Evolutionary conservation across 2,888 invertebrate genomes (phyloP).

Genomic region (Seladonia tumulorum): DNA sequence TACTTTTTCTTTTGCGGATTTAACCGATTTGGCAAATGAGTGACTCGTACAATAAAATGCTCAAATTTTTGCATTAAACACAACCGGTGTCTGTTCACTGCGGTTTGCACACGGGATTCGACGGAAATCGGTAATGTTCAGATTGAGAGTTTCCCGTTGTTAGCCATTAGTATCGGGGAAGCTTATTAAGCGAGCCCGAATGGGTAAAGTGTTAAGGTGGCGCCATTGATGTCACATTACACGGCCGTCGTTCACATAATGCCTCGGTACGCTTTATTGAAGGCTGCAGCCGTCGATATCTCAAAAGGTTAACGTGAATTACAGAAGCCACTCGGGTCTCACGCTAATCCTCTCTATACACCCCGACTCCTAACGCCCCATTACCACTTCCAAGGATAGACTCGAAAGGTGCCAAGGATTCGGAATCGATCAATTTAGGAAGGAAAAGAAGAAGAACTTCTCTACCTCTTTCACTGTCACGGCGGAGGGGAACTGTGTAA

Average conservation of each 20-base stretch:
- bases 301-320: conserved; percentile 62
- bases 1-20: no score
- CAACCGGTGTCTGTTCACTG: not conserved
- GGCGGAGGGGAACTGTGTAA: conserved; percentile 66
- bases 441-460: conserved; percentile 35
- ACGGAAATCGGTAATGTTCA: not conserved
- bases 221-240: not conserved
- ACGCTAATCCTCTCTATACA: conserved; percentile 54
- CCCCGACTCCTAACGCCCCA: conserved; percentile 51
- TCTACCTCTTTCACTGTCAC: conserved; percentile 50
- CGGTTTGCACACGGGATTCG: not conserved
- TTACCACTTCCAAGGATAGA: conserved; percentile 38
- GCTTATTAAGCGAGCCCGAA: not conserved
- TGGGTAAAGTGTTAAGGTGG: not conserved
- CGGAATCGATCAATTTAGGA: conserved; percentile 62
- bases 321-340: conserved; percentile 46
- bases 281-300: conserved; percentile 25
- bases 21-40: no score
- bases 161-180: not conserved
- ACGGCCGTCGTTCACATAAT: conserved; percentile 25
- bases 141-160: not conserved
- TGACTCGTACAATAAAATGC: no score
- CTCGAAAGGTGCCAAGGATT: conserved; percentile 59
- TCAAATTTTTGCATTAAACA: no score
- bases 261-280: conserved; percentile 48